Evolutionary conservation across 2,888 invertebrate species (phyloP).

Genomic region (Heliconius aoede): DNA sequence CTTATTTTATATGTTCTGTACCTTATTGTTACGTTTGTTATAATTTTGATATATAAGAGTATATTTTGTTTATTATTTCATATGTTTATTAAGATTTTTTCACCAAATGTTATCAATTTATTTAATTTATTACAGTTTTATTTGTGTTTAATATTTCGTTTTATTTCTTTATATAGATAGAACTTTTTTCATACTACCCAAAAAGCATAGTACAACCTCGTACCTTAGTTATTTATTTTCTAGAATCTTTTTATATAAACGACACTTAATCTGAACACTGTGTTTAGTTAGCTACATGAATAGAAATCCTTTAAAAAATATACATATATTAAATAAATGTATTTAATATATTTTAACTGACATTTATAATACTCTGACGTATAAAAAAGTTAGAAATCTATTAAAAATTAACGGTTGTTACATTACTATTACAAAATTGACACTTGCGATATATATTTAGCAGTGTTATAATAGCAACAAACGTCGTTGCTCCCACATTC

Average conservation of each 20-base stretch:
- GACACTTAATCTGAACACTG: not conserved
- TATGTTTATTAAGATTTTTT: conserved; percentile 19
- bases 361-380: not conserved
- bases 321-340: too few relatives aligned
- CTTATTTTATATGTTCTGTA: conserved; percentile 41
- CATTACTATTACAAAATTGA: conserved; percentile 4
- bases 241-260: not conserved
- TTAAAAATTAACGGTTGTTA: not conserved
- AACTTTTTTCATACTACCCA: not conserved
- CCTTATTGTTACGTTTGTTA: conserved; percentile 33
- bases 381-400: not conserved
- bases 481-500: conserved; percentile 66
- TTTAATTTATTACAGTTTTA: conserved; percentile 26
- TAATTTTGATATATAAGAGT: conserved; percentile 35
- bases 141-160: conserved; percentile 23
- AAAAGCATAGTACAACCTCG: not conserved
- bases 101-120: conserved; percentile 17
- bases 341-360: too few relatives aligned
- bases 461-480: conserved; percentile 62
- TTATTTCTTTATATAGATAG: conserved; percentile 15
- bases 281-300: not conserved
- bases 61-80: conserved; percentile 28
- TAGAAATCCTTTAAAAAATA: too few relatives aligned
- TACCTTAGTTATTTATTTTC: not conserved
- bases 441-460: conserved; percentile 66